A percentile compares a stretch with the other conserved stretches of the same genome.
Evolutionary conservation across 2,888 invertebrate species (phyloP).

Genomic region (Atethmia centrago): DNA sequence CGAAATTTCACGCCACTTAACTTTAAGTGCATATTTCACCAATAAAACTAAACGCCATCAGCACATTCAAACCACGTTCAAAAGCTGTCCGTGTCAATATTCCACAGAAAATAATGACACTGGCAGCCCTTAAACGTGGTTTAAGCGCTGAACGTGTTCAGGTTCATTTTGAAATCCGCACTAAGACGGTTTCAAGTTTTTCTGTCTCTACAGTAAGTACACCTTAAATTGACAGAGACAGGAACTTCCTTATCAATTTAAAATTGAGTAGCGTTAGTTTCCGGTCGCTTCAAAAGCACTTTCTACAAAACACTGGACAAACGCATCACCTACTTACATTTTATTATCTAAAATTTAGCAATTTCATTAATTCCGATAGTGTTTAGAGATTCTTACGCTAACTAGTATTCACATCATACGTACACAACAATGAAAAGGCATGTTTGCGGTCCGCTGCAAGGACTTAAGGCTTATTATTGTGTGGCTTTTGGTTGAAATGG

Average conservation of each 20-base stretch:
- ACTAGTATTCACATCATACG: constrained; percentile 73
- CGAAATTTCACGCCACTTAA: neutral
- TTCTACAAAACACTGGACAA: constrained; percentile 61
- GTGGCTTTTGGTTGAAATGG: constrained; percentile 57
- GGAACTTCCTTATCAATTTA: neutral
- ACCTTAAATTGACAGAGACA: neutral
- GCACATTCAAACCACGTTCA: too few relatives aligned
- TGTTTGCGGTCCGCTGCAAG: constrained; percentile 76
- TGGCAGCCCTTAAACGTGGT: too few relatives aligned
- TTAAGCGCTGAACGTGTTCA: too few relatives aligned
- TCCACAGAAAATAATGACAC: too few relatives aligned
- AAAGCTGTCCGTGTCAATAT: too few relatives aligned
- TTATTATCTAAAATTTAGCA: constrained; percentile 63
- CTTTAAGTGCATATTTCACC: too few relatives aligned
- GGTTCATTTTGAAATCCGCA: too few relatives aligned
- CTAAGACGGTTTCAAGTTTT: neutral
- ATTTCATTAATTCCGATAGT: constrained; percentile 64
- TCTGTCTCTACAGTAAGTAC: neutral
- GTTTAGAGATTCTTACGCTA: constrained; percentile 82
- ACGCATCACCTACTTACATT: constrained; percentile 57
- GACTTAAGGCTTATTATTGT: constrained; percentile 69
- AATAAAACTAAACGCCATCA: too few relatives aligned
- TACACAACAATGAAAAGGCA: constrained; percentile 85
- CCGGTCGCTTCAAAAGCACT: neutral
- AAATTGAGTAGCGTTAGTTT: neutral